Base-by-base conservation (phyloP, 2,888 invertebrate species). In the Pinctada fucata region DNA sequence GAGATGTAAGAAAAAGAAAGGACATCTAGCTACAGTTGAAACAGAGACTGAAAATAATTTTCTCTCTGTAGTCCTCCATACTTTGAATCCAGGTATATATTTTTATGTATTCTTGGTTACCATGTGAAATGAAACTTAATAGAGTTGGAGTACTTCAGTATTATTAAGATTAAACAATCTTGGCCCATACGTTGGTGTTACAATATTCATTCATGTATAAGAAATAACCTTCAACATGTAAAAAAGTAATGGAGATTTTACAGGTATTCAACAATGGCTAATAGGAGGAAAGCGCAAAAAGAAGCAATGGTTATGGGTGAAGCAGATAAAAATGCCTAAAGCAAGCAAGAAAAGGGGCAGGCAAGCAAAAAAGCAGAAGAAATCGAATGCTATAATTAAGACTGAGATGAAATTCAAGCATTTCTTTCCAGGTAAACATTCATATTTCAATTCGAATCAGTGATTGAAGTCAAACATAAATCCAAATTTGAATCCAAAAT, bases 31-130 rank as follows among this genome's bases (percentile, higher is more conserved):
- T 8, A 93, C 93, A 79, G 91, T 94, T 75, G 90, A 92, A 52
- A 92, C 91, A n/a, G 92, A 94, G 89, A 90, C 90, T 58, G 94
- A 95, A 87, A 94, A 93, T 86, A 92, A 94, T 88, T 94, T 94
- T 85, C 82, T 95, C 45, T 94, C 94, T 8, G 94, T 94, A 83
- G 92, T 93, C 92, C 86, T 94, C 75, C n/a, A 64, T 16, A 50
- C 74, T 45, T 49, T 74, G 3, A 31, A 74, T 3, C n/a, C n/a
- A 50, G 74, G 74, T 74, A 65, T 3, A 0, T 13, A 13, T 47
- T 47, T 63, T 10, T 48, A n/a, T 49, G 10, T 45, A 3, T 31
- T 67, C 4, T 47, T 67, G 31, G 31, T 31, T 31, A 31, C 31
- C 31, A 31, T 13, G 31, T 31, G 31, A 31, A 31, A 31, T 31